These are phyloP conservation scores for Drosophila emarginata DNA, from an alignment of 2,888 invertebrate genomes.

Conservation along the genomic window DNA sequence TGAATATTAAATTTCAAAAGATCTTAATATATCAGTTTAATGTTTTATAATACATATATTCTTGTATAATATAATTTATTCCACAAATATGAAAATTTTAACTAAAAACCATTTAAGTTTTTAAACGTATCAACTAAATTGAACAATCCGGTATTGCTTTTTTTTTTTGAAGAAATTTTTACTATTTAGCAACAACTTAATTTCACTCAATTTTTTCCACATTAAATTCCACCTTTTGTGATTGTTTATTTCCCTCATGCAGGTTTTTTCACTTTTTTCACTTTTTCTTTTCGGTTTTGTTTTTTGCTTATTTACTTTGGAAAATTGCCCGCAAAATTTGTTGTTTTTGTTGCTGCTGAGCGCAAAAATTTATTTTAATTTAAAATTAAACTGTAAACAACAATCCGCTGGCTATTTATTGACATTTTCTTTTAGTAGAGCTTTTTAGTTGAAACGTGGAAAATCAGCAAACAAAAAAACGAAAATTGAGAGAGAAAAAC, in stretches of 20 bases:
- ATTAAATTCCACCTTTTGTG: conserved; percentile 50
- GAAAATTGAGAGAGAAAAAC: conserved; percentile 29
- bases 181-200: conserved; percentile 38
- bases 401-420: conserved; percentile 52
- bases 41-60: too few species aligned
- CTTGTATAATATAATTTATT: too few species aligned
- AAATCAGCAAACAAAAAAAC: conserved; percentile 35
- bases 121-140: not conserved
- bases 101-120: not conserved
- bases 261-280: not conserved
- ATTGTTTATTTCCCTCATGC: conserved; percentile 40
- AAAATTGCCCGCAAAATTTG: conserved; percentile 54
- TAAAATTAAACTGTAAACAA: conserved; percentile 65
- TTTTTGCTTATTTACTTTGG: conserved; percentile 57
- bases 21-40: too few species aligned
- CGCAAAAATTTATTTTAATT: conserved; percentile 60
- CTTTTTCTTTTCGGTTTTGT: not conserved
- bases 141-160: conserved; percentile 11
- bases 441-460: conserved; percentile 39
- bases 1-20: too few species aligned
- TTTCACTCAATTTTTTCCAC: conserved; percentile 39
- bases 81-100: not conserved
- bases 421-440: conserved; percentile 43
- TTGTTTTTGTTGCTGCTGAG: conserved; percentile 28
- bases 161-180: conserved; percentile 35